Conservation (phyloP, 2,888 invertebrate species). For the Diaperis boleti region DNA sequence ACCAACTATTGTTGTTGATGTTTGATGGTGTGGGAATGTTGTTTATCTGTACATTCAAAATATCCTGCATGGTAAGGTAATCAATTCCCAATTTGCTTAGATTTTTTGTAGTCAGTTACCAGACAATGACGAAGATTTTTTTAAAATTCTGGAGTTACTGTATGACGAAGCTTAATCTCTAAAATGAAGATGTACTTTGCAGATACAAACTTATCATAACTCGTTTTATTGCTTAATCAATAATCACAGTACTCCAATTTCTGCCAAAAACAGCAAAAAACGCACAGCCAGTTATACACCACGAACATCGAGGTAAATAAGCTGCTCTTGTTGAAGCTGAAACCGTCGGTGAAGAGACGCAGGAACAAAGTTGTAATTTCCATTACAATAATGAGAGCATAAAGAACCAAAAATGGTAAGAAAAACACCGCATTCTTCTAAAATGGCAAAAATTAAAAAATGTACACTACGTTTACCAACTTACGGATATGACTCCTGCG, state of each 20-base stretch:
- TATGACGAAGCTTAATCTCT: no score
- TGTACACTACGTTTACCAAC: conserved; percentile 8
- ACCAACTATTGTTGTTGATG: no score
- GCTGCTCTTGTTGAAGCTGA: conserved; percentile 55
- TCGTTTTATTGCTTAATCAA: conserved; percentile 41
- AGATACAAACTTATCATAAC: no score
- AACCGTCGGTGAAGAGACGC: conserved; percentile 54
- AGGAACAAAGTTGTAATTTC: conserved; percentile 58
- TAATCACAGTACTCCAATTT: conserved; percentile 56
- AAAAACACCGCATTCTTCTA: conserved; percentile 61
- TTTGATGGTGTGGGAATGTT: no score
- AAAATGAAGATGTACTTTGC: no score
- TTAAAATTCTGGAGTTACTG: no score
- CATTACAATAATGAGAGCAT: conserved; percentile 58
- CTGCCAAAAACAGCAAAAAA: conserved; percentile 60
- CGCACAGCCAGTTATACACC: conserved; percentile 61
- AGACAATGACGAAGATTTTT: no score
- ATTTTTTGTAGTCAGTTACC: no score
- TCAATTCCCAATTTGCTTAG: no score
- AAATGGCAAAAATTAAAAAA: conserved; percentile 34
- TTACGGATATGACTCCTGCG: conserved; percentile 60
- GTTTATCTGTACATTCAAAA: no score
- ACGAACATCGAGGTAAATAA: conserved; percentile 59
- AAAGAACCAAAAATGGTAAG: conserved; percentile 60
- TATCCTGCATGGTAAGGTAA: no score